Percentiles rank a stretch among this genome's conserved stretches.
Conservation (phyloP, 2,797 vertebrate genomes). For the Crocodylus rhombifer region DNA sequence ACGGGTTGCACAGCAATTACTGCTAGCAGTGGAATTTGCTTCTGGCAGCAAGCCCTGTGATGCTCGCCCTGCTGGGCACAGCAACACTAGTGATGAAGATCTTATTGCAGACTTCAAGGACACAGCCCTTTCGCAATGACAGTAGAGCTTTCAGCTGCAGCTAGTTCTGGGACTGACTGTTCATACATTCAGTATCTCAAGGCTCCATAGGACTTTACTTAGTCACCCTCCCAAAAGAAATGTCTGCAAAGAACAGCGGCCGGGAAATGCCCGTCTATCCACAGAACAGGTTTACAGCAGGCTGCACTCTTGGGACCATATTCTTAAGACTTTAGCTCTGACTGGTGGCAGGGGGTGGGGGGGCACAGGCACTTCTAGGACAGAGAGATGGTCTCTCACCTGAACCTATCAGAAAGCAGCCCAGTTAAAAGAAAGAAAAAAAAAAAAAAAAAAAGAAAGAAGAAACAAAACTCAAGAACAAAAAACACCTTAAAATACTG, state of each 20-base stretch:
- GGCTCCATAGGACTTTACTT: neutral
- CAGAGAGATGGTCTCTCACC: neutral
- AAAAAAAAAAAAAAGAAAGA: too few species aligned
- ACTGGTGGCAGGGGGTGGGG: too few species aligned
- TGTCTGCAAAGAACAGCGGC: neutral
- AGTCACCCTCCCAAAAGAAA: neutral
- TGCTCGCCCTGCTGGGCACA: neutral
- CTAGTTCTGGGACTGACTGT: neutral
- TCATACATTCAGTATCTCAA: neutral
- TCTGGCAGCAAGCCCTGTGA: neutral
- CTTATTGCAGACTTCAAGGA: neutral
- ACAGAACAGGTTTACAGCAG: neutral
- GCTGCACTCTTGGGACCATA: neutral
- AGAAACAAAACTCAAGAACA: too few species aligned
- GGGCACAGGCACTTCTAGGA: too few species aligned
- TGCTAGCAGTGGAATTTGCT: neutral
- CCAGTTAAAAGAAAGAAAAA: neutral
- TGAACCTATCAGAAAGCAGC: neutral
- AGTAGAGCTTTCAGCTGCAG: neutral
- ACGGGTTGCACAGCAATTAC: neutral
- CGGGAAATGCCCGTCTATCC: neutral
- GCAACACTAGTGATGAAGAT: neutral
- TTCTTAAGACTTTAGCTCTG: too few species aligned
- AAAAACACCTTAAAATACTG: fast-evolving
- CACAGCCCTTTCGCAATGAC: neutral